A percentile compares a stretch with the other conserved stretches of the same genome.
phyloP scores from a whole-genome alignment of 92 coral and sea anemone species.

The Bergia puertoricense region DNA sequence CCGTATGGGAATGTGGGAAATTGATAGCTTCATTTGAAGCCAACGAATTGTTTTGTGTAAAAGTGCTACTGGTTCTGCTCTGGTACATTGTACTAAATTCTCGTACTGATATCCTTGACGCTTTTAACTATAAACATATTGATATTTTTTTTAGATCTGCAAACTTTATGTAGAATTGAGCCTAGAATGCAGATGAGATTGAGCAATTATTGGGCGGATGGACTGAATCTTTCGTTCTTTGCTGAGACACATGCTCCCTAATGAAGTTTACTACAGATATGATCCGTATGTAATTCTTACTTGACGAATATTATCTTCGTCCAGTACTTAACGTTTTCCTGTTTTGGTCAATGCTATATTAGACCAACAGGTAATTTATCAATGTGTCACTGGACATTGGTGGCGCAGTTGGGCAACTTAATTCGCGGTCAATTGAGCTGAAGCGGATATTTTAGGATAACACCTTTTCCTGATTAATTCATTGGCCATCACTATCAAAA shows the following conservation, averaged over 20 bases:
- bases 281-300: background rate
- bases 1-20: background rate
- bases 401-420: background rate
- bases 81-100: background rate
- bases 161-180: too few relatives aligned
- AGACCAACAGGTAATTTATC: background rate
- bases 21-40: background rate
- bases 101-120: background rate
- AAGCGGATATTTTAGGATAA: constrained; percentile 14
- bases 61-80: background rate
- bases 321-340: constrained; percentile 18
- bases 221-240: too few relatives aligned
- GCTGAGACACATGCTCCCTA: background rate
- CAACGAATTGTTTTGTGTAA: background rate
- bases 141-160: background rate
- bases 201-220: too few relatives aligned
- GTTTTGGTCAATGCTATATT: constrained; percentile 7
- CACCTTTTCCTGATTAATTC: constrained; percentile 8
- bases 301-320: constrained; percentile 7
- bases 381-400: background rate
- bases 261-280: background rate
- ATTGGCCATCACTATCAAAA: background rate
- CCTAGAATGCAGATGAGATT: too few relatives aligned
- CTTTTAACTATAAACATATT: background rate
- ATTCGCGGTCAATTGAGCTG: background rate